Conservation (phyloP, 2,113 vertebrate genomes). For the Podocnemis expansa region DNA sequence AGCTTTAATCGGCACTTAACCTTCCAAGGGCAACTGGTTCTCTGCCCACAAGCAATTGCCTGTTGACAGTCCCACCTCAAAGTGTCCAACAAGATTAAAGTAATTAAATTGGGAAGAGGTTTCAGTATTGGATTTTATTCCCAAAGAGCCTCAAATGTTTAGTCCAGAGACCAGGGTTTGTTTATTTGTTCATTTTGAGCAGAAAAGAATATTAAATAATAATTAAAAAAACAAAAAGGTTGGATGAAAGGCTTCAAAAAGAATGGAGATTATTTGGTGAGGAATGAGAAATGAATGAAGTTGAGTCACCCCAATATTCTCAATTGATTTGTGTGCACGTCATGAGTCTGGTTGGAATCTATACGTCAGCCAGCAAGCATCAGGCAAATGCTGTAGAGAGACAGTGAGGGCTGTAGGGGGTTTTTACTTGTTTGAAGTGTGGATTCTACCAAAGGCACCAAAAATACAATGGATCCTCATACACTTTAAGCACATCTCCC, state of each 20-base stretch:
- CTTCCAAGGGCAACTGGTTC: background rate
- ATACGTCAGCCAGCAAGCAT: rapidly evolving
- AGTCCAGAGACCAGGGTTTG: no score
- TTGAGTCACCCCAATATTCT: no score
- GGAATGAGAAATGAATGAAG: no score
- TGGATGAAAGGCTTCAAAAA: no score
- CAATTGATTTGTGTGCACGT: no score
- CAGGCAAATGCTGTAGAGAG: background rate
- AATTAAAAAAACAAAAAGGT: no score
- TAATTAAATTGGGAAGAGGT: background rate
- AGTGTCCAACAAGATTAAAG: background rate
- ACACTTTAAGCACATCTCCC: background rate
- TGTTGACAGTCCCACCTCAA: background rate
- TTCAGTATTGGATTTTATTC: no score
- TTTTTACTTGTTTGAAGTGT: rapidly evolving
- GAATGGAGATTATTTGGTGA: no score
- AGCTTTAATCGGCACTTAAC: background rate
- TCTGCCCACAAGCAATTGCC: background rate
- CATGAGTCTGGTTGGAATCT: background rate
- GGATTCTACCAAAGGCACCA: rapidly evolving
- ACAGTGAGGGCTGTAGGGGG: rapidly evolving
- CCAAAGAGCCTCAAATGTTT: no score
- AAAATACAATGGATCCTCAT: rapidly evolving
- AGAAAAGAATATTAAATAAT: no score
- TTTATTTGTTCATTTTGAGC: no score